A percentile compares a stretch with the other conserved stretches of the same genome.
Evolutionary conservation across 1,140 invertebrate genomes (phyloP).

Genomic region (Leptinotarsa lineolata): DNA sequence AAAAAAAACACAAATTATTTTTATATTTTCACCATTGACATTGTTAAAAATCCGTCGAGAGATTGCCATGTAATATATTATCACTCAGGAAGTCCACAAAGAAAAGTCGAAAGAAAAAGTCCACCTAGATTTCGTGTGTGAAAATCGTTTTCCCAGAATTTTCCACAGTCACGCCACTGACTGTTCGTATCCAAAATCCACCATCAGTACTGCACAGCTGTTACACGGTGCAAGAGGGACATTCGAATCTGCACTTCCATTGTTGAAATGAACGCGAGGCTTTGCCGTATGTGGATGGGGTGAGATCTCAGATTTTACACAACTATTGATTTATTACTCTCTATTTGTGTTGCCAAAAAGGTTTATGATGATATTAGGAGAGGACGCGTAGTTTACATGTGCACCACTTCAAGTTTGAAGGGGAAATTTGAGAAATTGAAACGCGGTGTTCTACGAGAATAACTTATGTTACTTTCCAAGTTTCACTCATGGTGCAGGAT

Average conservation of each 20-base stretch:
- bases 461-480: too few relatives aligned
- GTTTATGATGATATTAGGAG: conserved; percentile 28
- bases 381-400: conserved; percentile 26
- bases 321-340: conserved; percentile 43
- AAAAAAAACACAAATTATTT: too few relatives aligned
- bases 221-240: conserved; percentile 31
- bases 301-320: conserved; percentile 44
- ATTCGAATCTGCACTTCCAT: conserved; percentile 27
- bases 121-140: too few relatives aligned
- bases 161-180: neutral
- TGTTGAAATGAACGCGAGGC: conserved; percentile 21
- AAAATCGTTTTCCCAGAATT: too few relatives aligned
- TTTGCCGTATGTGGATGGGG: conserved; percentile 35
- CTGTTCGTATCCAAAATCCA: neutral
- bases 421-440: neutral
- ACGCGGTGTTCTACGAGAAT: neutral
- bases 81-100: too few relatives aligned
- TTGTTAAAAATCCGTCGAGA: too few relatives aligned
- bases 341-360: conserved; percentile 28
- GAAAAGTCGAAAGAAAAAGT: too few relatives aligned
- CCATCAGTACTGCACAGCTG: conserved; percentile 38
- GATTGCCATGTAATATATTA: too few relatives aligned
- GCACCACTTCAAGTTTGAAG: conserved; percentile 17
- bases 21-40: too few relatives aligned
- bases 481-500: too few relatives aligned